Conservation (phyloP, 2,113 vertebrate genomes). For the Rhinoderma darwinii region DNA sequence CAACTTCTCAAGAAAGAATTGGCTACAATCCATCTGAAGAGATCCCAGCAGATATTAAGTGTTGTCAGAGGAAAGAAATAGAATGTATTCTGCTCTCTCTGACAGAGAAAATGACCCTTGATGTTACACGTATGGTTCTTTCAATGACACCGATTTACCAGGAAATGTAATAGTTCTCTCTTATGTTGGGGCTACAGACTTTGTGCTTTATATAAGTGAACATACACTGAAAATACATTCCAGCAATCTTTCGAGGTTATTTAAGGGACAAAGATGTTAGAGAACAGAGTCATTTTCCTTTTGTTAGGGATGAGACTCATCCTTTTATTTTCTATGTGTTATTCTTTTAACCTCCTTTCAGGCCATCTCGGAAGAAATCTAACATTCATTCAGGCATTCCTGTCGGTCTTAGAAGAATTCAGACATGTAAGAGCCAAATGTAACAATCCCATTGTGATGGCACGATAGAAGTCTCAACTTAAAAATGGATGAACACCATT, state of each 20-base stretch:
- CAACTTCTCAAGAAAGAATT: conserved; percentile 24
- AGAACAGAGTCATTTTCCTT: background rate
- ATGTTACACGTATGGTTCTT: background rate
- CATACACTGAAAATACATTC: background rate
- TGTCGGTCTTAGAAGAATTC: background rate
- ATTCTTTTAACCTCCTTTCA: background rate
- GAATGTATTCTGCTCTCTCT: conserved; percentile 18
- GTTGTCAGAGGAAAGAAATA: background rate
- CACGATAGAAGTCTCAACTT: background rate
- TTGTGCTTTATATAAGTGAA: background rate
- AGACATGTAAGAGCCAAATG: too few species aligned
- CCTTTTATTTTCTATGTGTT: background rate
- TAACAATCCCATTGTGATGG: too few species aligned
- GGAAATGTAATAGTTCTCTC: background rate
- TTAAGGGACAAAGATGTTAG: background rate
- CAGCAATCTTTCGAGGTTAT: background rate
- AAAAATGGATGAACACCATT: too few species aligned
- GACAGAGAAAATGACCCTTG: conserved; percentile 24
- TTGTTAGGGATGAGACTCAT: background rate
- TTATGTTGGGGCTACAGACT: background rate
- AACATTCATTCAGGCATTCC: background rate
- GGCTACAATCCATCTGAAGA: background rate
- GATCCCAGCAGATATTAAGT: conserved; percentile 36
- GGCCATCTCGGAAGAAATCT: background rate
- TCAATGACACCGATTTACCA: conserved; percentile 37